Conservation (phyloP, 1,140 invertebrate genomes). For the Drosophila subobscura region DNA sequence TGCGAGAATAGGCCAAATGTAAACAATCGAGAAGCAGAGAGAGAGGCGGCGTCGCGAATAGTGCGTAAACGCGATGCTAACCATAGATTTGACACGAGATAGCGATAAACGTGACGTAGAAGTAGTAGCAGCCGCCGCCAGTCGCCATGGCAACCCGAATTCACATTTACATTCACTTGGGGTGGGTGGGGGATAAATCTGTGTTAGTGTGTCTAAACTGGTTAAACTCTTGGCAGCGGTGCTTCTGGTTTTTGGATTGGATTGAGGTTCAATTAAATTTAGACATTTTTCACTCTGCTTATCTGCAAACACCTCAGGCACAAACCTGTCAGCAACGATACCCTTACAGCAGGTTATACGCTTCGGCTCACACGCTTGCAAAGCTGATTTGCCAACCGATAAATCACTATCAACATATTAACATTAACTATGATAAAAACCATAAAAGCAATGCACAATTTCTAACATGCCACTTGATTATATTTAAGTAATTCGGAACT, state of each 20-base stretch:
- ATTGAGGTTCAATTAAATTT: conserved; percentile 2
- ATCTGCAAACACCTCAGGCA: neutral
- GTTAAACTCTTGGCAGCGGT: conserved; percentile 1
- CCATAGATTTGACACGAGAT: neutral
- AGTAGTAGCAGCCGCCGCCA: too few species aligned
- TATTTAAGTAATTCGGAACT: too few species aligned
- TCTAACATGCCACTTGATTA: too few species aligned
- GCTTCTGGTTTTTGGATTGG: conserved; percentile 1
- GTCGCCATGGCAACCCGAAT: conserved; percentile 26
- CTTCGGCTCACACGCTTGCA: too few species aligned
- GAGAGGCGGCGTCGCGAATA: conserved; percentile 58
- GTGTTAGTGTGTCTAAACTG: neutral
- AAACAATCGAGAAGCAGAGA: conserved; percentile 55
- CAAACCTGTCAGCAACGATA: neutral
- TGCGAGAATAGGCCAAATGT: conserved; percentile 44
- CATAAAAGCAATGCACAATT: too few species aligned
- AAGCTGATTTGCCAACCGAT: too few species aligned
- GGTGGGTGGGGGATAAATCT: too few species aligned
- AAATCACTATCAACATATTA: too few species aligned
- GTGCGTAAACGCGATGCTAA: conserved; percentile 49
- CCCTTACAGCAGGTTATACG: too few species aligned
- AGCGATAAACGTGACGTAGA: conserved; percentile 49
- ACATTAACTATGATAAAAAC: too few species aligned
- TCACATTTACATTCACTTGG: neutral
- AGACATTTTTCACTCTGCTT: conserved; percentile 1